A percentile compares a stretch with the other conserved stretches of the same genome.
phyloP scores from a whole-genome alignment of 2,797 vertebrate species.

The Lithobates sylvaticus region DNA sequence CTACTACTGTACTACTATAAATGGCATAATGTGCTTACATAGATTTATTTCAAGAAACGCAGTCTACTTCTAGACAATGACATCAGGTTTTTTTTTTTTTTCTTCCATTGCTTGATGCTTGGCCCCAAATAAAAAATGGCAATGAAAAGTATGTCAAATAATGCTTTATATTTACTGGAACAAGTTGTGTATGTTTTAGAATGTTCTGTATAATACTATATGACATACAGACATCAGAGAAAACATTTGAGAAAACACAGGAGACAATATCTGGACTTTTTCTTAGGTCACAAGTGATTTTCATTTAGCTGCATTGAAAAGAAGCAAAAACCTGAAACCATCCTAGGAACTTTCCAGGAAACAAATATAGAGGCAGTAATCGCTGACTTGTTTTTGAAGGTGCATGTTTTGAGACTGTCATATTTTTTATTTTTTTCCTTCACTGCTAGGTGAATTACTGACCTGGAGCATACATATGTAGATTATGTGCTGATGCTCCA shows the following conservation, averaged over 20 bases:
- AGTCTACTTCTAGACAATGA: not conserved
- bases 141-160: not conserved
- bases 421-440: too few species aligned
- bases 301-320: not conserved
- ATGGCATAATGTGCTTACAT: constrained; percentile 24
- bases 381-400: too few species aligned
- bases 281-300: not conserved
- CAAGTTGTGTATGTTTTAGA: not conserved
- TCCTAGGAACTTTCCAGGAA: too few species aligned
- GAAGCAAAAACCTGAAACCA: too few species aligned
- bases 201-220: not conserved
- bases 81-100: not conserved
- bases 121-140: not conserved
- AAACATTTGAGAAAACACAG: not conserved
- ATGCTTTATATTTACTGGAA: not conserved
- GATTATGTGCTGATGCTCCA: too few species aligned
- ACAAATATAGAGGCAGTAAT: too few species aligned
- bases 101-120: not conserved
- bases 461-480: too few species aligned
- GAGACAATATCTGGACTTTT: not conserved
- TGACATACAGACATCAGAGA: not conserved
- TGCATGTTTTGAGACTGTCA: too few species aligned
- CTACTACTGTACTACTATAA: constrained; percentile 41
- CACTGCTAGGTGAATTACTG: too few species aligned
- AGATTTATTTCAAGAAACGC: constrained; percentile 16